phyloP scores from a whole-genome alignment of 2,113 vertebrate genomes.

The Chaetura pelagica region DNA sequence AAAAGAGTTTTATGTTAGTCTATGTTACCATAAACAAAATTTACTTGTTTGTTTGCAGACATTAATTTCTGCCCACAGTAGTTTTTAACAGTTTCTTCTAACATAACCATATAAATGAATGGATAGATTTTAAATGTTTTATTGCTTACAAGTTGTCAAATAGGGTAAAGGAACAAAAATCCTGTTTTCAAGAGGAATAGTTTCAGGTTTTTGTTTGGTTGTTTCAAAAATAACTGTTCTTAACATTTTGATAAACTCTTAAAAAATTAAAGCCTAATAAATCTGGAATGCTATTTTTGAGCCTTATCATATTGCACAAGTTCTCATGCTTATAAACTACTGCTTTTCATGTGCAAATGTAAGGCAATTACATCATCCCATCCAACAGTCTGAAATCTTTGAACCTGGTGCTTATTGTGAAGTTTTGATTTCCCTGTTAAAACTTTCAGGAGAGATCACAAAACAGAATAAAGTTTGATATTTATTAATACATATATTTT shows the following conservation, averaged over 20 bases:
- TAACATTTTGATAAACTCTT: neutral
- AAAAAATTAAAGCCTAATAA: neutral
- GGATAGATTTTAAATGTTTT: constrained; percentile 57
- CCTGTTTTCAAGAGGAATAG: neutral
- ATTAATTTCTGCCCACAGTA: neutral
- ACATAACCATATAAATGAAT: neutral
- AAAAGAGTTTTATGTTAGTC: neutral
- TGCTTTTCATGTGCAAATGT: neutral
- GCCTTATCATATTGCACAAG: neutral
- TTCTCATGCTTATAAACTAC: neutral
- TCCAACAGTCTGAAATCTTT: neutral
- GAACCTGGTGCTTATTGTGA: neutral
- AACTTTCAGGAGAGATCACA: neutral
- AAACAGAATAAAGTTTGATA: neutral
- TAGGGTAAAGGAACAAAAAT: neutral
- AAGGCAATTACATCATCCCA: neutral
- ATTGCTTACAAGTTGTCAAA: constrained; percentile 2
- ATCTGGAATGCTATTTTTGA: neutral
- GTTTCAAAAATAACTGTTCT: neutral
- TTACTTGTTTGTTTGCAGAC: neutral
- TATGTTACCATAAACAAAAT: neutral
- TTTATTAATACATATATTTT: constrained; percentile 70
- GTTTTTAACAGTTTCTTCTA: neutral
- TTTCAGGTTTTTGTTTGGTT: neutral
- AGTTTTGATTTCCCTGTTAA: neutral